These are phyloP conservation scores for Polypedilum pembai DNA, from an alignment of 1,140 invertebrate species.

Conservation along the genomic window DNA sequence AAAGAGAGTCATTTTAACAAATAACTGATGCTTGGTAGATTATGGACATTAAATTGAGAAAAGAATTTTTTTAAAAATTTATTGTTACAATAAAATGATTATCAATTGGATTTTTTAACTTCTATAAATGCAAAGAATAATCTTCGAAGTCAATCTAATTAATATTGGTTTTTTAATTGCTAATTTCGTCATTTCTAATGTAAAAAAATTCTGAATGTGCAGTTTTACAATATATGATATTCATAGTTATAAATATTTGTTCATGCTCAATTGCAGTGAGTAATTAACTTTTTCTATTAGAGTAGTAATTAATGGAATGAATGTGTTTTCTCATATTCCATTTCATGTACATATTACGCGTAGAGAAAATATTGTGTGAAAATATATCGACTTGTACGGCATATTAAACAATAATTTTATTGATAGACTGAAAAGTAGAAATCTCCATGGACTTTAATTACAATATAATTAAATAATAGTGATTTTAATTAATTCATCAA, in stretches of 20 bases:
- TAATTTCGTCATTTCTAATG: too few relatives aligned
- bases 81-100: too few relatives aligned
- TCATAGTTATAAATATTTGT: neutral
- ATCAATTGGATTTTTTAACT: too few relatives aligned
- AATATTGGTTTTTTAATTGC: too few relatives aligned
- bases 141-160: too few relatives aligned
- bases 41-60: too few relatives aligned
- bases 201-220: too few relatives aligned
- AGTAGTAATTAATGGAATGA: conserved; percentile 9
- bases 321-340: conserved; percentile 13
- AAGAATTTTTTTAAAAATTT: too few relatives aligned
- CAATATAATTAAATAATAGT: neutral
- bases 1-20: too few relatives aligned
- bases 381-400: neutral
- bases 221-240: too few relatives aligned
- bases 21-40: too few relatives aligned
- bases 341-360: neutral
- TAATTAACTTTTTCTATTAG: neutral
- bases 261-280: neutral
- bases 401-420: neutral
- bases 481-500: neutral
- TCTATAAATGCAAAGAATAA: too few relatives aligned
- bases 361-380: conserved; percentile 5
- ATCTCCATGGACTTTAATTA: neutral
- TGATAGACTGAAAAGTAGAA: neutral